phyloP scores from a whole-genome alignment of 2,113 vertebrate genomes.

The Poecile atricapillus region DNA sequence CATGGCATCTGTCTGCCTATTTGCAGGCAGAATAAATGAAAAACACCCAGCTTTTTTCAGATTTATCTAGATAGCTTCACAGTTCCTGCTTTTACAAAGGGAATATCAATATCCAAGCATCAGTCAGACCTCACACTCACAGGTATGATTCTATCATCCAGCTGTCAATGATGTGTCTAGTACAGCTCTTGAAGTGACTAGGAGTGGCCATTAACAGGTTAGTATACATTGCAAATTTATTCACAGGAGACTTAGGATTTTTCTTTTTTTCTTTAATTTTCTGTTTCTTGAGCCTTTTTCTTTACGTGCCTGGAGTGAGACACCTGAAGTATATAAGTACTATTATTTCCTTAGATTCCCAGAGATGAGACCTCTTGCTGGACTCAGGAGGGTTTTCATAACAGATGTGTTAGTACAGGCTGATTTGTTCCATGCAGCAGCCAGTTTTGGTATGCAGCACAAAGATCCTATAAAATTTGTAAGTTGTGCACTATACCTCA shows the following conservation, averaged over 20 bases:
- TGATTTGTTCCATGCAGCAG: not conserved
- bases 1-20: not conserved
- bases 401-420: not conserved
- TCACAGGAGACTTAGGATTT: not conserved
- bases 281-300: not conserved
- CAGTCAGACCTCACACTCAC: not conserved
- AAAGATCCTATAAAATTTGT: not conserved
- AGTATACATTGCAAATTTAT: not conserved
- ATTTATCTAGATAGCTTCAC: not conserved
- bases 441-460: not conserved
- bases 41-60: not conserved
- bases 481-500: constrained; percentile 75
- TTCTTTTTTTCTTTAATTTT: not conserved
- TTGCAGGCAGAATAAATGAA: not conserved
- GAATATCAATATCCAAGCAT: not conserved
- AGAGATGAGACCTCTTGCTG: not conserved
- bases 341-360: not conserved
- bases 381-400: not conserved
- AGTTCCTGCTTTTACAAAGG: not conserved
- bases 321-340: not conserved
- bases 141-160: not conserved
- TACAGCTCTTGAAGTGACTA: not conserved
- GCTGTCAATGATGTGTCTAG: not conserved
- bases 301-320: not conserved
- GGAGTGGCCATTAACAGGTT: not conserved